Percentiles rank a stretch among this genome's conserved stretches.
phyloP scores from a whole-genome alignment of 2,113 vertebrate genomes.

The Myanophis thanlyinensis region DNA sequence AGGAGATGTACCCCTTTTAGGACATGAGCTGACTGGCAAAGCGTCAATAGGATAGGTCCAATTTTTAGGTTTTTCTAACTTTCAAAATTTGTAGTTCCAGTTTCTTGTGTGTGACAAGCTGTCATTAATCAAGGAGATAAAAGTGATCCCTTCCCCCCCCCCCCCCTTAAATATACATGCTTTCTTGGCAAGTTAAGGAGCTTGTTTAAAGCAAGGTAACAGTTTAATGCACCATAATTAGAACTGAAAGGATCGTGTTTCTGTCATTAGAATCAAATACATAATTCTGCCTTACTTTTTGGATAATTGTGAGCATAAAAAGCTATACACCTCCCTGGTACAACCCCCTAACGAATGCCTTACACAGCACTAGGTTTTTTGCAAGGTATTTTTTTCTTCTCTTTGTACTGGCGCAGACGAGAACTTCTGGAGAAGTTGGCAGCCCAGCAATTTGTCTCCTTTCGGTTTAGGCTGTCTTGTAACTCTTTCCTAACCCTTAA shows the following conservation, averaged over 20 bases:
- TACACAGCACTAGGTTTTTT: neutral
- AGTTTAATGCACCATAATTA: neutral
- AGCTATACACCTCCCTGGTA: neutral
- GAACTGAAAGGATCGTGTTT: neutral
- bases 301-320: conserved; percentile 16
- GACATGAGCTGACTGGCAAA: neutral
- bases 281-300: neutral
- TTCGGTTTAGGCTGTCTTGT: neutral
- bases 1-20: neutral
- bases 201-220: neutral
- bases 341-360: conserved; percentile 49
- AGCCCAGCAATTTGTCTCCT: neutral
- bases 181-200: neutral
- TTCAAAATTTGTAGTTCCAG: neutral
- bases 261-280: too few relatives aligned
- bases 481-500: neutral
- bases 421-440: accelerated
- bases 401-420: neutral
- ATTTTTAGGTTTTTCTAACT: neutral
- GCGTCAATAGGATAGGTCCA: neutral
- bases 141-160: neutral
- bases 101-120: neutral
- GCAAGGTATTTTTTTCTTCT: neutral
- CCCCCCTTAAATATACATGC: neutral
- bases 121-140: neutral